Conservation (phyloP, 2,113 vertebrate species). For the Henicopernis longicauda region DNA sequence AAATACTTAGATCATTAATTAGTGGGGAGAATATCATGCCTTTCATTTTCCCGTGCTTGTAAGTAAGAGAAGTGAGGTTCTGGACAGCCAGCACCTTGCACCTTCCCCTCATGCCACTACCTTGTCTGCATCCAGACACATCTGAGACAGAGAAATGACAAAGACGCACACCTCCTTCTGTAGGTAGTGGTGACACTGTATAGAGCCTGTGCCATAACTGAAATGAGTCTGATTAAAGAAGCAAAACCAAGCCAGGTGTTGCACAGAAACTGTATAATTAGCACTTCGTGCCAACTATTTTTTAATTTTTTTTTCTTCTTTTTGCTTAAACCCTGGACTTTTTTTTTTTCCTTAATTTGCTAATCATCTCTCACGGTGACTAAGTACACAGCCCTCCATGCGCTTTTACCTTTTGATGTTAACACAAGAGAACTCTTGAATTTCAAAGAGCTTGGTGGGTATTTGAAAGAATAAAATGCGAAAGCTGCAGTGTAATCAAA, state of each 20-base stretch:
- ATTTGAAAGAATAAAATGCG: slow-evolving; percentile 69
- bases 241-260: slow-evolving; percentile 74
- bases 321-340: slow-evolving; percentile 52
- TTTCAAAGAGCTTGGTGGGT: slow-evolving; percentile 76
- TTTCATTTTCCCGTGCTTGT: background rate
- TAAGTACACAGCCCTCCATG: slow-evolving; percentile 50
- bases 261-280: slow-evolving; percentile 72
- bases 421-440: slow-evolving; percentile 77
- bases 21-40: background rate
- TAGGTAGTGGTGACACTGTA: background rate
- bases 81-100: background rate
- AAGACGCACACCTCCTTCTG: background rate
- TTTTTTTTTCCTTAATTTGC: slow-evolving; percentile 61
- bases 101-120: background rate
- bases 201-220: background rate
- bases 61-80: background rate
- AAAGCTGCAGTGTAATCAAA: slow-evolving; percentile 73
- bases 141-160: background rate
- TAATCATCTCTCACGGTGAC: slow-evolving; percentile 71
- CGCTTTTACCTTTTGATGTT: slow-evolving; percentile 78
- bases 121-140: background rate
- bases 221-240: slow-evolving; percentile 61
- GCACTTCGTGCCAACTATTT: slow-evolving; percentile 63
- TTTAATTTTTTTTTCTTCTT: background rate
- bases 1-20: slow-evolving; percentile 42